A percentile compares a stretch with the other conserved stretches of the same genome.
Evolutionary conservation across 92 coral and sea anemone genomes (phyloP).

Genomic region (Actinostola sp.): DNA sequence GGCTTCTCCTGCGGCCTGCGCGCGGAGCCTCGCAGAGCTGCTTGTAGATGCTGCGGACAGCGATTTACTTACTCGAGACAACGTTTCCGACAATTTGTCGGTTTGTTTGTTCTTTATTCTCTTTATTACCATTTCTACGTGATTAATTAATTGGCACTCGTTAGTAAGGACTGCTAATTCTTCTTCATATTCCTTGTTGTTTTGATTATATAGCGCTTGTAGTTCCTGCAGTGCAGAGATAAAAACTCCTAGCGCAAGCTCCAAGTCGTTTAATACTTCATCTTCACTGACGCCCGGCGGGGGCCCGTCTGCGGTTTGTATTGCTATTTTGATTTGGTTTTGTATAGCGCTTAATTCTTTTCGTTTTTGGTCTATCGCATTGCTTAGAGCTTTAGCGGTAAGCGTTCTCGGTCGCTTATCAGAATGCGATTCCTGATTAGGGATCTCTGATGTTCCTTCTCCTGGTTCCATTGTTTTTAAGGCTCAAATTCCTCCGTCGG

Average conservation of each 20-base stretch:
- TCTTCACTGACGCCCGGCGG: not conserved
- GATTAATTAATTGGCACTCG: too few relatives aligned
- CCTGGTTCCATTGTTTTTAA: not conserved
- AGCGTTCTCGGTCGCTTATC: not conserved
- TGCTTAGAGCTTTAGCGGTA: not conserved
- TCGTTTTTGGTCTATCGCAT: conserved; percentile 2
- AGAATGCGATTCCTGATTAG: not conserved
- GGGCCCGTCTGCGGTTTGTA: not conserved
- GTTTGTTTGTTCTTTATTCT: too few relatives aligned
- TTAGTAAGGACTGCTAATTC: too few relatives aligned
- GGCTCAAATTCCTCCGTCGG: not conserved
- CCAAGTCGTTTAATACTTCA: not conserved
- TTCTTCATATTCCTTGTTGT: conserved; percentile 13
- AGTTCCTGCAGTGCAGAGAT: conserved; percentile 14
- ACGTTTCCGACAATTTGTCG: too few relatives aligned
- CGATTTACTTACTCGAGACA: not conserved
- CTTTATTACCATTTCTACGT: too few relatives aligned
- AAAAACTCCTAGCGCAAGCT: conserved; percentile 18
- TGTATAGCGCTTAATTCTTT: not conserved
- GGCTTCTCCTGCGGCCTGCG: conserved; percentile 45
- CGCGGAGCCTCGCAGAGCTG: conserved; percentile 36
- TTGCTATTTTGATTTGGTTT: not conserved
- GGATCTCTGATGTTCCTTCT: too few relatives aligned
- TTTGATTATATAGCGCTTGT: conserved; percentile 18
- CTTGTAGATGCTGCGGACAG: conserved; percentile 14